These are phyloP conservation scores for Pantala flavescens DNA, from an alignment of 1,140 invertebrate genomes.

Conservation along the genomic window DNA sequence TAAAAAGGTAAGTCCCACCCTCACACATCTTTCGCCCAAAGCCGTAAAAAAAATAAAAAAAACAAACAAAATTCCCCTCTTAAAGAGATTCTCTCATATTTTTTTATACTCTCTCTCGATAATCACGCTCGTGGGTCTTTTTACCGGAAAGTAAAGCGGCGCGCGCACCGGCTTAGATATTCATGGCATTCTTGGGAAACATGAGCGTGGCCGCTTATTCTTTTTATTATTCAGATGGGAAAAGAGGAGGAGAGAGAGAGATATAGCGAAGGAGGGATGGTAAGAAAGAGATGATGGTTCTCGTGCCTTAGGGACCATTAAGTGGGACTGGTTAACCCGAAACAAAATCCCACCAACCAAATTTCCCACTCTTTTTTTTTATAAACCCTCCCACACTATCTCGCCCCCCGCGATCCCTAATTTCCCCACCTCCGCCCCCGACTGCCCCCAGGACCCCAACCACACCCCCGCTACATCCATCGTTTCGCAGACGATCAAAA, in stretches of 20 bases:
- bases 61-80: too few species aligned
- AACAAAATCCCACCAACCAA: not conserved
- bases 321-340: not conserved
- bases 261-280: not conserved
- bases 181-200: not conserved
- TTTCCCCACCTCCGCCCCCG: not conserved
- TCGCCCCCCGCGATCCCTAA: not conserved
- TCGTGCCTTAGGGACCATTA: not conserved
- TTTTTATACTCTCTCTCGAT: not conserved
- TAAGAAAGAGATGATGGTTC: not conserved
- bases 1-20: too few species aligned
- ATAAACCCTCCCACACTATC: not conserved
- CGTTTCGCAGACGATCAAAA: not conserved
- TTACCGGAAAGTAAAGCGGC: not conserved
- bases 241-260: not conserved
- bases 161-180: not conserved
- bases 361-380: not conserved
- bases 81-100: not conserved
- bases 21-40: too few species aligned
- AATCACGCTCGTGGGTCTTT: not conserved
- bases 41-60: too few species aligned
- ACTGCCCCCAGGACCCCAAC: not conserved
- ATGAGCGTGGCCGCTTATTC: not conserved
- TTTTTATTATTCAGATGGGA: not conserved
- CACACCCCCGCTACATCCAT: not conserved